These are phyloP conservation scores for Corydoras sp. DNA, from an alignment of 2,113 vertebrate species.

Conservation along the genomic window DNA sequence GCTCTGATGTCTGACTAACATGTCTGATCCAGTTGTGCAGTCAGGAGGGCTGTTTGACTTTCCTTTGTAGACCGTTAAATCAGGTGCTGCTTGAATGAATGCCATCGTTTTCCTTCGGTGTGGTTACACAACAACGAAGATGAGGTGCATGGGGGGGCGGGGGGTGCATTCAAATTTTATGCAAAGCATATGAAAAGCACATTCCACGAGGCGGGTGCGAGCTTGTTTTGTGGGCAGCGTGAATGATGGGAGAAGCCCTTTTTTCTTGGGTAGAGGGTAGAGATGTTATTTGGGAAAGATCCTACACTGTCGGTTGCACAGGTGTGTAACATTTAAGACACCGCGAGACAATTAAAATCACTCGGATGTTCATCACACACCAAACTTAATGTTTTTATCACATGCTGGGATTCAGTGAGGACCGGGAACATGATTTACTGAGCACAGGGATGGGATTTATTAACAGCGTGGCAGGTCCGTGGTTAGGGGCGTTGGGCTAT, in stretches of 20 bases:
- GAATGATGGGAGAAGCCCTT: background rate
- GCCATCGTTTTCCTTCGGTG: conserved; percentile 1
- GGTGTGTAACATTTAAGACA: too few relatives aligned
- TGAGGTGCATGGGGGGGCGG: too few relatives aligned
- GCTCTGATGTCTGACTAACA: conserved; percentile 26
- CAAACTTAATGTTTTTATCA: too few relatives aligned
- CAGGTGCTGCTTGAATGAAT: conserved; percentile 18
- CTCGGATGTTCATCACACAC: too few relatives aligned
- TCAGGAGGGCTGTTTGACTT: conserved; percentile 27
- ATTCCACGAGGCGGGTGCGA: conserved; percentile 4
- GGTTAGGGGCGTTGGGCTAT: too few relatives aligned
- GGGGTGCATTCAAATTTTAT: conserved; percentile 59
- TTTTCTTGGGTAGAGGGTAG: conserved; percentile 4
- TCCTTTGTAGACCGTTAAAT: conserved; percentile 13
- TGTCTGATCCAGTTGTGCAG: conserved; percentile 14
- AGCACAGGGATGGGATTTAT: too few relatives aligned
- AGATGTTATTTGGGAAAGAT: background rate
- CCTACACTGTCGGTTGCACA: too few relatives aligned
- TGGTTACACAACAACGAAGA: conserved; percentile 32
- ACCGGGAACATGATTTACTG: too few relatives aligned
- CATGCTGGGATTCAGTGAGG: too few relatives aligned
- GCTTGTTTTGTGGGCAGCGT: conserved; percentile 10
- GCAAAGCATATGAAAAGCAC: conserved; percentile 58
- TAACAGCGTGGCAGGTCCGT: too few relatives aligned
- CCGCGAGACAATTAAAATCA: too few relatives aligned